Evolutionary conservation across 2,113 vertebrate genomes (phyloP), one percentile per base, ranked within the genome.

Genomic region (Corythoichthys intestinalis): DNA sequence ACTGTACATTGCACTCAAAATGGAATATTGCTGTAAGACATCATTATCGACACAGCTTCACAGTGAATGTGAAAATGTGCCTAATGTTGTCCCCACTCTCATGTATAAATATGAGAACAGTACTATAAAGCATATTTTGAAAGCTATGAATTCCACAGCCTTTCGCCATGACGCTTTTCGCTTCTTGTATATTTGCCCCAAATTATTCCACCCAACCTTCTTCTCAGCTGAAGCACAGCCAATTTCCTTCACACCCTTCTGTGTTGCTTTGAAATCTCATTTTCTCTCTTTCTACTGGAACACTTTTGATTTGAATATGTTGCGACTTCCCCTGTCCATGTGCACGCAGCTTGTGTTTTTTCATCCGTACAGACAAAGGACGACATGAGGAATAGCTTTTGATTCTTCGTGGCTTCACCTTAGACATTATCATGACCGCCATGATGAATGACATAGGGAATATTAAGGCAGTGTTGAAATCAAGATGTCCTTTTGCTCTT

Each of bases 231-330:
- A 1, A 83, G 74, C 70, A 70, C 76, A 76, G 70, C 77, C 73
- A 37, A 58, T 20, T 66, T 81, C 72, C 69, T 70, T 76, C 44
- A 46, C 56, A 75, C 47, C 63, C 56, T 68, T 61, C 69, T 50
- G 54, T 67, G 75, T 66, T 74, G 61, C 66, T 74, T 74, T 75
- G 59, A 82, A 74, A 69, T 83, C 67, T 80, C 73, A 74, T 81
- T 82, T 76, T 71, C 66, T 73, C 70, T 79, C 64, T 48, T 56
- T 52, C 71, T 67, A 65, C 74, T 80, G 77, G 71, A 80, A 78
- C 72, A 61, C 65, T 79, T 58, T 77, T 84, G 79, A 89, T 85
- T 78, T 81, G 67, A 82, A 85, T 83, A 82, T 81, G 71, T 71
- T 41, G 62, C 72, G 65, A 67, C 69, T 75, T 76, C 81, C 57